These are phyloP conservation scores for Ameiurus melas DNA, from an alignment of 2,113 vertebrate genomes.

Conservation along the genomic window DNA sequence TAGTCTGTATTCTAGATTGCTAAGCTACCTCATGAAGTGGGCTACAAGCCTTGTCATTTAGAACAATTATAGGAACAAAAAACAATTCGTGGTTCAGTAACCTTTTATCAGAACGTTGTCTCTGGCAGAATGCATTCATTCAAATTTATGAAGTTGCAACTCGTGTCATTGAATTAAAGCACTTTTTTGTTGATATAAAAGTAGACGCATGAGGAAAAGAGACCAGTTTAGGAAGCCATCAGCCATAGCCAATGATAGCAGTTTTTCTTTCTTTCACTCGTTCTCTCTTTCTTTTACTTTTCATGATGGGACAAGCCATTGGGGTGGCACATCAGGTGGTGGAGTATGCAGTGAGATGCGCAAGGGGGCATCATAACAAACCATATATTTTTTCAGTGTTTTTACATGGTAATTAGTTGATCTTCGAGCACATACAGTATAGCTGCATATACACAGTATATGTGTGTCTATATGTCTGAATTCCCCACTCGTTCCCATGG, in stretches of 20 bases:
- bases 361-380: slow-evolving; percentile 52
- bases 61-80: slow-evolving; percentile 12
- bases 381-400: slow-evolving; percentile 57
- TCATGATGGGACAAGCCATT: slow-evolving; percentile 53
- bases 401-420: slow-evolving; percentile 54
- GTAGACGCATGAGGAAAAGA: slow-evolving; percentile 1
- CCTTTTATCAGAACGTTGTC: slow-evolving; percentile 9
- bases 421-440: slow-evolving; percentile 66
- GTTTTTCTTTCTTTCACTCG: background rate
- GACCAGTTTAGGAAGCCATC: slow-evolving; percentile 51
- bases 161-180: slow-evolving; percentile 19
- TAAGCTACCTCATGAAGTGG: slow-evolving; percentile 51
- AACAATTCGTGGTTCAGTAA: background rate
- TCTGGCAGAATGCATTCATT: background rate
- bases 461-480: slow-evolving; percentile 51
- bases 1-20: slow-evolving; percentile 40
- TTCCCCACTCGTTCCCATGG: slow-evolving; percentile 62
- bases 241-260: slow-evolving; percentile 20
- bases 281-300: background rate
- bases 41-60: slow-evolving; percentile 25
- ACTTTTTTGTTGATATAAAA: slow-evolving; percentile 35
- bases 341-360: slow-evolving; percentile 41
- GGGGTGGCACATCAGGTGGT: slow-evolving; percentile 64
- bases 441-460: slow-evolving; percentile 41
- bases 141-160: background rate